Evolutionary conservation across 2,113 vertebrate genomes (phyloP).

Genomic region (Melanocharis versteri): DNA sequence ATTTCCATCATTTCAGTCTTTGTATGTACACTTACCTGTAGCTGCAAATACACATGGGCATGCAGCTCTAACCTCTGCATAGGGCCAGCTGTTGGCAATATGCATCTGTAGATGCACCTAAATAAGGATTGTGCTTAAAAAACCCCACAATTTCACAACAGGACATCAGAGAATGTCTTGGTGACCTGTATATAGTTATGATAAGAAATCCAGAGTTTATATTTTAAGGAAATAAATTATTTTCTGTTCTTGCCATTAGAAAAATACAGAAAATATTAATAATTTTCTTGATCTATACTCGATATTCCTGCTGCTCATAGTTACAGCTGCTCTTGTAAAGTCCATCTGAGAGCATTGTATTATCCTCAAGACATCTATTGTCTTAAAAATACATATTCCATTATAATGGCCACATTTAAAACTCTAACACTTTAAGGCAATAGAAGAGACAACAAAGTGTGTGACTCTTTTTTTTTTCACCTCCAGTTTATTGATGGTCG

Average conservation of each 20-base stretch:
- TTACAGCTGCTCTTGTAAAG: neutral
- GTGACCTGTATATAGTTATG: neutral
- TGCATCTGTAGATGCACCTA: neutral
- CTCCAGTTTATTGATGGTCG: slow-evolving; percentile 94
- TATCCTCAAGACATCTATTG: neutral
- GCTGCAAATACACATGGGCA: neutral
- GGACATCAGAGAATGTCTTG: neutral
- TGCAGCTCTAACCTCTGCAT: neutral
- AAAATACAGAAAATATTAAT: neutral
- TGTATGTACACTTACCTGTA: neutral
- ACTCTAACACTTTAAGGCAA: neutral
- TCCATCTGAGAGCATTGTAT: neutral
- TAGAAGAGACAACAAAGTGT: neutral
- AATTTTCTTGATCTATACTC: neutral
- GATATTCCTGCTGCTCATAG: neutral
- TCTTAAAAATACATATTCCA: neutral
- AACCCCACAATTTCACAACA: neutral
- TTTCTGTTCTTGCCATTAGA: neutral
- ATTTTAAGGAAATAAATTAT: neutral
- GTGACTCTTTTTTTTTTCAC: slow-evolving; percentile 39
- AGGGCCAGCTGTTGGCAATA: neutral
- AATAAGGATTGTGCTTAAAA: neutral
- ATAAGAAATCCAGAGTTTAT: neutral
- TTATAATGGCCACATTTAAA: neutral
- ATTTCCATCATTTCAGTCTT: neutral